Conservation (phyloP, 1,140 invertebrate genomes). For the Leguminivora glycinivorella region DNA sequence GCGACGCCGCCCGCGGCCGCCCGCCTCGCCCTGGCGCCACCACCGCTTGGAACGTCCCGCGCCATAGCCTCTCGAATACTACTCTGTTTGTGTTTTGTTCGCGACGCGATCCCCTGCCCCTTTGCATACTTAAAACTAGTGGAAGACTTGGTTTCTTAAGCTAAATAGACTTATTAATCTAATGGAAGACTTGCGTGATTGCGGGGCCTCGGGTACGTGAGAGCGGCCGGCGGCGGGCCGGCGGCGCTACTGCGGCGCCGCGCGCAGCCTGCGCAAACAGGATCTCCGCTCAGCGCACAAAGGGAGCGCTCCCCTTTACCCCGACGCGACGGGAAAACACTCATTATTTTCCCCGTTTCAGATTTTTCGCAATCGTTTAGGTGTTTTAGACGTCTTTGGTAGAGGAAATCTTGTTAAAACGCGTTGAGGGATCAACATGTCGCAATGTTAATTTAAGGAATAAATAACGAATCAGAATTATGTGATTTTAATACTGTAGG, state of each 20-base stretch:
- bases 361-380: not conserved
- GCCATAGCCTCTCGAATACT: slow-evolving; percentile 82
- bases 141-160: slow-evolving; percentile 75
- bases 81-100: slow-evolving; percentile 76
- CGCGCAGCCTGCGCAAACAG: slow-evolving; percentile 73
- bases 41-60: slow-evolving; percentile 80
- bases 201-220: slow-evolving; percentile 59
- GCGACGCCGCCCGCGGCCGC: slow-evolving; percentile 71
- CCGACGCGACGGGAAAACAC: slow-evolving; percentile 20
- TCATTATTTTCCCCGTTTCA: not conserved
- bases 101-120: slow-evolving; percentile 68
- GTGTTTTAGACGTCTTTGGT: not conserved
- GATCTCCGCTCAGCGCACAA: slow-evolving; percentile 51
- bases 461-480: too few species aligned
- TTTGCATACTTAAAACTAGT: slow-evolving; percentile 71
- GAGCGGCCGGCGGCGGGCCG: slow-evolving; percentile 67
- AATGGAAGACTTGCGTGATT: slow-evolving; percentile 64
- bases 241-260: slow-evolving; percentile 69
- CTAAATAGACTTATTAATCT: slow-evolving; percentile 49
- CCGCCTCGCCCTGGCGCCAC: slow-evolving; percentile 61
- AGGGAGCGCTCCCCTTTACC: slow-evolving; percentile 37
- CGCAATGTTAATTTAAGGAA: not conserved
- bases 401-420: not conserved
- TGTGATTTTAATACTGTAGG: too few species aligned
- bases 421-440: not conserved